Evolutionary conservation across 1,140 invertebrate genomes (phyloP).

Genomic region (Akabosia matsudoensis): DNA sequence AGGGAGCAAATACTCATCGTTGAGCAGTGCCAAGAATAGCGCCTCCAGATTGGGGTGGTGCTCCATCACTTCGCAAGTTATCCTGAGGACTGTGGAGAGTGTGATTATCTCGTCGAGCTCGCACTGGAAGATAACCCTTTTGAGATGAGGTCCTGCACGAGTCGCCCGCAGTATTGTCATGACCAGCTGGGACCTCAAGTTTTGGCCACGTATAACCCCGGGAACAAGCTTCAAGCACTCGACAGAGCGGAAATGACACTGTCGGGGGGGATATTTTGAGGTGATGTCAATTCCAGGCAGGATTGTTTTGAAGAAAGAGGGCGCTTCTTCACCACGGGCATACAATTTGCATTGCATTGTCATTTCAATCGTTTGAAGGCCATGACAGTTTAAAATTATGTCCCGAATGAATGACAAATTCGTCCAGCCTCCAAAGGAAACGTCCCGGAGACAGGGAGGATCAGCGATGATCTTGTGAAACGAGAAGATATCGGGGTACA

Average conservation of each 20-base stretch:
- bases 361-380: not conserved
- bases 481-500: not conserved
- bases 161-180: not conserved
- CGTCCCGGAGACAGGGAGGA: not conserved
- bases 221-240: slow-evolving; percentile 3
- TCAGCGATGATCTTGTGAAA: not conserved
- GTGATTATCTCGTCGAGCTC: not conserved
- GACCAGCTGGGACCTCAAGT: not conserved
- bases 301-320: not conserved
- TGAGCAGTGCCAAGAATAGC: not conserved
- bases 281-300: not conserved
- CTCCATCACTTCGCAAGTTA: not conserved
- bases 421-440: not conserved
- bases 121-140: slow-evolving; percentile 1
- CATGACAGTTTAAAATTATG: not conserved
- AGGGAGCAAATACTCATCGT: not conserved
- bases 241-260: not conserved
- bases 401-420: not conserved
- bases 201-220: not conserved
- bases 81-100: not conserved
- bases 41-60: slow-evolving; percentile 2
- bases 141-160: not conserved
- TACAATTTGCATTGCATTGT: not conserved
- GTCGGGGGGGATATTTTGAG: not conserved
- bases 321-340: not conserved